Base-by-base conservation (phyloP, 2,888 invertebrate species). In the Thysanoteuthis rhombus region DNA sequence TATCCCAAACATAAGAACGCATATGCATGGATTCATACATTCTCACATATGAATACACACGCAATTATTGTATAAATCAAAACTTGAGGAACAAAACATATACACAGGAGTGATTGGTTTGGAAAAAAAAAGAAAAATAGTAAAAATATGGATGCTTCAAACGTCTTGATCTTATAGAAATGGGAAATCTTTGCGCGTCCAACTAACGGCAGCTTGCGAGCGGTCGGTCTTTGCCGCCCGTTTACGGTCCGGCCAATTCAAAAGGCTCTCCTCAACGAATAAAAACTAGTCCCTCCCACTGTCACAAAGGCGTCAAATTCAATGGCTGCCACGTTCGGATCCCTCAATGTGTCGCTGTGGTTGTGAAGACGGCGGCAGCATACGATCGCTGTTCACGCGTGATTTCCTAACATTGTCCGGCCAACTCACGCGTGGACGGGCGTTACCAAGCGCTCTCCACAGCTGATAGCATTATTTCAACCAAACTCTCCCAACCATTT, bases 291-390 rank as follows among this genome's bases (percentile, higher is more conserved):
- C 75, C 75, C 75, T 75, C 75, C 75, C 75, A 75, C 75, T 75
- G 75, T 75, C n/a, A 75, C n/a, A 75, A 75, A 75, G 75, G 75
- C 75, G 75, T 75, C 75, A 75, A 75, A 75, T 75, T 75, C 75
- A 75, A 75, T 75, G 75, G n/a, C 75, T 75, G 75, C 75, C 75
- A 75, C 75, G 75, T 75, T 75, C 16, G 4, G 75, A 75, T 75
- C 75, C n/a, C 75, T 75, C 75, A 75, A n/a, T 75, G 75, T 75
- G 75, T 75, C 75, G n/a, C n/a, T 75, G 75, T 36, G 75, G 75
- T 75, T 75, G n/a, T 75, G 75, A 75, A 75, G n/a, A n/a, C 36
- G n/a, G 75, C 75, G n/a, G n/a, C 75, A n/a, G 75, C 75, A 75
- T 75, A 75, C 75, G 75, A 75, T 75, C 75, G 75, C 75, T 75